Percentiles rank a stretch among this genome's conserved stretches.
Conservation (phyloP, 30 jellyfish, hydroid and myxozoan genomes). For the Hydractinia symbiolongicarpus region DNA sequence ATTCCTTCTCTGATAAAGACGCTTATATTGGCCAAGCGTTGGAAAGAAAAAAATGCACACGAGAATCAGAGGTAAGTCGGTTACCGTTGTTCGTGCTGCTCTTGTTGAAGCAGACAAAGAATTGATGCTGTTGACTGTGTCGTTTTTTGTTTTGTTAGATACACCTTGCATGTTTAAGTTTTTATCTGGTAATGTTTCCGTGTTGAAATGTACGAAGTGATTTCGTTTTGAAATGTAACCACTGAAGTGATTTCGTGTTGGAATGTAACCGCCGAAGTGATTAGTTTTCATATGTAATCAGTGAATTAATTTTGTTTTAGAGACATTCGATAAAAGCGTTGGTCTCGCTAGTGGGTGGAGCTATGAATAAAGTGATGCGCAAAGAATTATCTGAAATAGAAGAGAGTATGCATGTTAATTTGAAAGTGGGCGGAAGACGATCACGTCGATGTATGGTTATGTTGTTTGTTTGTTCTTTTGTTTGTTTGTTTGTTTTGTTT, state of each 20-base stretch:
- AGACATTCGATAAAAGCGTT: neutral
- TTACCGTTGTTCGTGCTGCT: neutral
- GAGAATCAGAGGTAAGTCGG: neutral
- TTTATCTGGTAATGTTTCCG: too few species aligned
- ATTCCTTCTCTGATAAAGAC: neutral
- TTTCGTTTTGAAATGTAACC: too few species aligned
- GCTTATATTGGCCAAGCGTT: constrained; percentile 11
- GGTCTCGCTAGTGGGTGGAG: constrained; percentile 9
- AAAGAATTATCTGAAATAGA: neutral
- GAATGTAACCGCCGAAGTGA: too few species aligned
- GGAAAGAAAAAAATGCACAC: neutral
- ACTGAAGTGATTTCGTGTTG: too few species aligned
- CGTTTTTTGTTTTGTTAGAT: too few species aligned
- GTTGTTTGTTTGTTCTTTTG: neutral
- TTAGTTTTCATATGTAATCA: too few species aligned
- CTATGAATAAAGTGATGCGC: neutral
- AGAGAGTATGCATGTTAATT: neutral
- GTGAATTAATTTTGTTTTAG: neutral
- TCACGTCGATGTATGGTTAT: neutral
- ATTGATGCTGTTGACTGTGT: too few species aligned
- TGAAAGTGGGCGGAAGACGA: neutral
- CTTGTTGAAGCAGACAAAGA: too few species aligned
- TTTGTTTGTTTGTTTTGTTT: too few species aligned
- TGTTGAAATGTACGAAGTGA: too few species aligned
- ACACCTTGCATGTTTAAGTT: too few species aligned